Evolutionary conservation across 1,140 invertebrate species (phyloP), one percentile per base, ranked within the genome.

Genomic region (Hesperophylax magnus): DNA sequence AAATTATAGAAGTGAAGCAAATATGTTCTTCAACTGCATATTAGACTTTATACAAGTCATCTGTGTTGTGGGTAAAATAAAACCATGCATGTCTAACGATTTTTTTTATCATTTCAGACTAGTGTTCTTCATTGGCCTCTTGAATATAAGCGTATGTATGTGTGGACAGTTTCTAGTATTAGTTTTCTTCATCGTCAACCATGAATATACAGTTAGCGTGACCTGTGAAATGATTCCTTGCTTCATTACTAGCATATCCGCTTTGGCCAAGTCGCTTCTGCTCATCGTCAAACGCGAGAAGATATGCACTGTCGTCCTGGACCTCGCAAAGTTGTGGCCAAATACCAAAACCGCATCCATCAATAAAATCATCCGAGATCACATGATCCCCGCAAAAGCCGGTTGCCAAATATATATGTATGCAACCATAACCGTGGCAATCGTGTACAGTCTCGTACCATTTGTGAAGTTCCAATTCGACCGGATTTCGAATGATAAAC

Each of bases 271-370:
- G 60, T 34, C 78, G 0, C 18, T 56, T 5, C 74, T 47, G 14
- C 17, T 82, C 7, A 17, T 77, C 8, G 20, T 7, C 34, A 75
- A 76, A 17, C 63, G 58, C 9, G 20, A 75, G 9, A 1, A 76
- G n/a, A n/a, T 82, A 2, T n/a, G 22, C 15, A 0, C 6, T 5
- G n/a, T 82, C 6, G 69, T 82, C n/a, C 17, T 39, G 18, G 67
- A 82, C 18, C 54, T 80, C 14, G 31, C 56, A 69, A 31, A 67
- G 14, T 60, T 77, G 14, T 82, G 81, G 81, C 81, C 81, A 18
- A 60, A 24, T 11, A 27, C 31, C 2, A 27, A 34, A 27, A 39
- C 76, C 39, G 15, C 1, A n/a, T 1, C 31, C 8, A 24, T 47
- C 20, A 53, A 56, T 17, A 31, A 39, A 18, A 82, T 82, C 18